phyloP scores from a whole-genome alignment of 2,888 invertebrate species.

The Clunio marinus region DNA sequence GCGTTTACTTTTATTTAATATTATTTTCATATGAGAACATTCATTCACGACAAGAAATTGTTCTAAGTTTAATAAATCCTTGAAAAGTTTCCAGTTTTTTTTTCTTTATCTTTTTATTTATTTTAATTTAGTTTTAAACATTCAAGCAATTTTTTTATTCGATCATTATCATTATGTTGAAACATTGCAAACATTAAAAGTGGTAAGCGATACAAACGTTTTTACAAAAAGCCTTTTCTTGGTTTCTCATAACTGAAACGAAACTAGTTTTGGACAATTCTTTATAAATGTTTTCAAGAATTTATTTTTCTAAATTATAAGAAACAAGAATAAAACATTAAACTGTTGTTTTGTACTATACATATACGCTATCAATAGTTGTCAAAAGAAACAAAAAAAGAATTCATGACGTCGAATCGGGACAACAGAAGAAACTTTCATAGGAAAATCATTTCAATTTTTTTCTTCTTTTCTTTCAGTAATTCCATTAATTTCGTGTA shows the following conservation, averaged over 20 bases:
- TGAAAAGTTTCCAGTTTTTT: background rate
- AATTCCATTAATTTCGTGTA: slow-evolving; percentile 9
- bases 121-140: slow-evolving; percentile 25
- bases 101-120: background rate
- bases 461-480: background rate
- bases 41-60: slow-evolving; percentile 24
- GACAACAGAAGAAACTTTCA: background rate
- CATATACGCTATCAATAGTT: background rate
- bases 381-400: background rate
- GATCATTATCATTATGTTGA: background rate
- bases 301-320: slow-evolving; percentile 4
- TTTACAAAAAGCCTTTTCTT: background rate
- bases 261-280: too few species aligned
- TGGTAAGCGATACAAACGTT: slow-evolving; percentile 28
- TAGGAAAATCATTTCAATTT: background rate
- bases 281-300: background rate
- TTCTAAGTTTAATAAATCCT: slow-evolving; percentile 5
- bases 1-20: background rate
- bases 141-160: slow-evolving; percentile 24
- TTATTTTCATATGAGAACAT: slow-evolving; percentile 11
- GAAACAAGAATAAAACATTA: background rate
- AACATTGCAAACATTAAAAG: slow-evolving; percentile 38
- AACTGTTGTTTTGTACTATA: slow-evolving; percentile 27
- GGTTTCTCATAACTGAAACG: background rate
- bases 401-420: too few species aligned